A percentile compares a stretch with the other conserved stretches of the same genome.
phyloP scores from a whole-genome alignment of 2,888 invertebrate genomes.

The Brachyopa scutellaris region DNA sequence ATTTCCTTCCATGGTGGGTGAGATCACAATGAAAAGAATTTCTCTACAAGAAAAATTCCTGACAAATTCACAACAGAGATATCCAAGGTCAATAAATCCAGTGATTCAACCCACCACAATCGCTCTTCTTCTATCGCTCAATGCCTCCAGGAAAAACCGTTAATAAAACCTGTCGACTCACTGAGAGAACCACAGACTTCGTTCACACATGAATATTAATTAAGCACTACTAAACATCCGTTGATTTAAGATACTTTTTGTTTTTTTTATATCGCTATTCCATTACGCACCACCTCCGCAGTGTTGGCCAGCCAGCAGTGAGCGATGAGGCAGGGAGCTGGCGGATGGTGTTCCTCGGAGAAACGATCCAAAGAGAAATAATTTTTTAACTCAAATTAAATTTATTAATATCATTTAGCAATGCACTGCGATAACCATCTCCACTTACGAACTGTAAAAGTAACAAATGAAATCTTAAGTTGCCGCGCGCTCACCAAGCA shows the following conservation, averaged over 20 bases:
- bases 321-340: background rate
- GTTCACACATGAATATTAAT: conserved; percentile 25
- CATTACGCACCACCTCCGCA: conserved; percentile 26
- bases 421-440: conserved; percentile 67
- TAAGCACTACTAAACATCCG: conserved; percentile 34
- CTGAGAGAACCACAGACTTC: no score
- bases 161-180: no score
- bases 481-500: conserved; percentile 57
- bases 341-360: background rate
- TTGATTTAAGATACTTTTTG: conserved; percentile 23
- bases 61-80: no score
- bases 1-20: no score
- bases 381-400: conserved; percentile 68
- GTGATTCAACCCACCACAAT: no score
- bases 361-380: conserved; percentile 15
- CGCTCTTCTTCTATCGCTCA: no score
- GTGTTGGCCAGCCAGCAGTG: conserved; percentile 15
- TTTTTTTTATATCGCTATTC: conserved; percentile 23
- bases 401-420: conserved; percentile 71
- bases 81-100: no score
- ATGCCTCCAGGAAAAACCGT: no score
- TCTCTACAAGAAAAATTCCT: no score
- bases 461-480: conserved; percentile 63
- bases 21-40: no score
- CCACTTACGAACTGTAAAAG: conserved; percentile 67